Percentiles rank a stretch among this genome's conserved stretches.
Evolutionary conservation across 2,113 vertebrate genomes (phyloP).

Genomic region (Tringa solitaria): DNA sequence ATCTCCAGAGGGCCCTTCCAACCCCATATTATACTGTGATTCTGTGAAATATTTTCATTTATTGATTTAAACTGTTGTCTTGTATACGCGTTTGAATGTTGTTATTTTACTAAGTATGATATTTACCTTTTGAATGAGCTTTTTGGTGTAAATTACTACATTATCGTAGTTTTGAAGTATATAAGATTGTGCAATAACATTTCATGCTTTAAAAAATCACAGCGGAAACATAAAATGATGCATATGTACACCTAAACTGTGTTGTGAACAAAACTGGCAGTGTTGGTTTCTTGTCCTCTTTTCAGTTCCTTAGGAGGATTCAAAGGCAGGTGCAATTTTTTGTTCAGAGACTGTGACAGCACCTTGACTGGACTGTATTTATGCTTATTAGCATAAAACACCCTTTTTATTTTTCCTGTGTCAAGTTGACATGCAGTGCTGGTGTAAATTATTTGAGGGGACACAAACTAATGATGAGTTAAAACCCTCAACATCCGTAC

Average conservation of each 20-base stretch:
- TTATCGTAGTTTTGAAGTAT: background rate
- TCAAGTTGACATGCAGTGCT: background rate
- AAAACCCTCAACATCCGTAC: background rate
- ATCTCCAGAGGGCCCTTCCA: too few relatives aligned
- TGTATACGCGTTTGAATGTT: background rate
- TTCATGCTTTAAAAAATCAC: background rate
- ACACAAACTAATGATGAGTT: background rate
- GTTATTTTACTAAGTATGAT: background rate
- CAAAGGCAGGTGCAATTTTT: background rate
- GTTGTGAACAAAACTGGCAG: background rate
- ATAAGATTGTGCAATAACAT: background rate
- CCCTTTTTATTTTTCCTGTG: background rate
- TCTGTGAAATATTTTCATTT: background rate
- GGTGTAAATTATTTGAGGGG: background rate
- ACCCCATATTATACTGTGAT: too few relatives aligned
- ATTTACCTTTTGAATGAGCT: background rate
- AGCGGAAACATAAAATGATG: background rate
- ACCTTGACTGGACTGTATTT: background rate
- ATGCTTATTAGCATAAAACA: background rate
- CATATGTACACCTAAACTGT: rapidly evolving
- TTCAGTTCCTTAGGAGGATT: background rate
- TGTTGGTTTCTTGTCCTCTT: background rate
- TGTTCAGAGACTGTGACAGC: background rate
- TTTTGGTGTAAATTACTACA: background rate
- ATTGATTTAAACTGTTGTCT: background rate